These are phyloP conservation scores for Phasianus colchicus DNA, from an alignment of 2,113 vertebrate species.

Conservation along the genomic window DNA sequence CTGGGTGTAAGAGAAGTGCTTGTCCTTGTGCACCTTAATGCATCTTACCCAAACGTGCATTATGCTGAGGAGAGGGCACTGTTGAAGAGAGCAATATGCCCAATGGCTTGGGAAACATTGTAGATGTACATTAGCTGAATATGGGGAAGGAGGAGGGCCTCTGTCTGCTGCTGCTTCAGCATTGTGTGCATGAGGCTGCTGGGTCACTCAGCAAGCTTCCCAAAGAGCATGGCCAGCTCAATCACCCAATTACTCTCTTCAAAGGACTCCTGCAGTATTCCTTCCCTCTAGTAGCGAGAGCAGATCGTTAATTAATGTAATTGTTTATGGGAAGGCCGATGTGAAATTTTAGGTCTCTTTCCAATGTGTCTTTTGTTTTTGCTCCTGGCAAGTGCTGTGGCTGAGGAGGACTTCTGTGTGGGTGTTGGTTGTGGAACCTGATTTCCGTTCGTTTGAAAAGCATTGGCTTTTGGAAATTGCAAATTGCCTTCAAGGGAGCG, in stretches of 20 bases:
- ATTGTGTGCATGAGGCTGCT: background rate
- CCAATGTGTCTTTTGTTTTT: background rate
- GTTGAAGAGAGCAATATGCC: rapidly evolving
- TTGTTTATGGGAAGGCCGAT: background rate
- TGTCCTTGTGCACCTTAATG: rapidly evolving
- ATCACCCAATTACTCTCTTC: background rate
- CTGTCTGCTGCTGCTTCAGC: background rate
- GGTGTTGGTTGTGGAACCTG: background rate
- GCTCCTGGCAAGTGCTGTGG: background rate
- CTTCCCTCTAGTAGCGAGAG: rapidly evolving
- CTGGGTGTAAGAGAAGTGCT: no score
- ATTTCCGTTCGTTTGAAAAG: background rate
- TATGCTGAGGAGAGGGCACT: no score
- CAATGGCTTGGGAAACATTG: rapidly evolving
- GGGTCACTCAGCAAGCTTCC: background rate
- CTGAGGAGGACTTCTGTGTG: background rate
- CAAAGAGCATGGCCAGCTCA: background rate
- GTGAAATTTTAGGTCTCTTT: background rate
- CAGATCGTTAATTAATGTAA: background rate
- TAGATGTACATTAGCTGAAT: background rate
- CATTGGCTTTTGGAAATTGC: background rate
- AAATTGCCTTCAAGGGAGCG: background rate
- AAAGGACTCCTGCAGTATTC: background rate
- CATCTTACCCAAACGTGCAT: no score
- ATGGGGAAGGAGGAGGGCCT: background rate